These are phyloP conservation scores for Colaptes auratus DNA, from an alignment of 2,113 vertebrate species.

Conservation along the genomic window DNA sequence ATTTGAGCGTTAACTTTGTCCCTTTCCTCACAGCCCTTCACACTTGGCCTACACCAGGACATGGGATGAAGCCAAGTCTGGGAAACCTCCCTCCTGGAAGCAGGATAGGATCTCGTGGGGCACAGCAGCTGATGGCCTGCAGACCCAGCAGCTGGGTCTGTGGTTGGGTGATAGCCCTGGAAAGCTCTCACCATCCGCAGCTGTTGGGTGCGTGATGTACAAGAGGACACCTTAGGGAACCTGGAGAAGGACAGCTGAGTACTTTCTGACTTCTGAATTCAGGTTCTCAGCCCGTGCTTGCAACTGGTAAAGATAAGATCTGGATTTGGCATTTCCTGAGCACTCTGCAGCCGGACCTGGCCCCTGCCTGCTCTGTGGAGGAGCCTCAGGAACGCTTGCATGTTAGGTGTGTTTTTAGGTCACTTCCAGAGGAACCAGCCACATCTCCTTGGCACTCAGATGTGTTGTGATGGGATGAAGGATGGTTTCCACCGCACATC, in stretches of 20 bases:
- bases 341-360: accelerated
- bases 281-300: neutral
- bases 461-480: accelerated
- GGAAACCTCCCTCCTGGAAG: neutral
- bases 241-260: accelerated
- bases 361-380: accelerated
- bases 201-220: neutral
- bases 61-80: neutral
- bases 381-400: accelerated
- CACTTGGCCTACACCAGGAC: neutral
- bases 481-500: neutral
- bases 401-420: accelerated
- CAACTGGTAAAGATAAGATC: neutral
- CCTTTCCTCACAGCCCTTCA: neutral
- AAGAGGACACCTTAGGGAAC: neutral
- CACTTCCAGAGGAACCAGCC: neutral
- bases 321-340: neutral
- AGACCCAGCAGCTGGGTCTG: neutral
- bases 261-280: neutral
- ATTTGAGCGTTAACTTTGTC: neutral
- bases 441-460: accelerated
- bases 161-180: accelerated
- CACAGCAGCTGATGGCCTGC: neutral
- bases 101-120: neutral
- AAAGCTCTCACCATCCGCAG: accelerated